Percentiles rank a stretch among this genome's conserved stretches.
Evolutionary conservation across 2,888 invertebrate species (phyloP).

Genomic region (Acrobasis suavella): DNA sequence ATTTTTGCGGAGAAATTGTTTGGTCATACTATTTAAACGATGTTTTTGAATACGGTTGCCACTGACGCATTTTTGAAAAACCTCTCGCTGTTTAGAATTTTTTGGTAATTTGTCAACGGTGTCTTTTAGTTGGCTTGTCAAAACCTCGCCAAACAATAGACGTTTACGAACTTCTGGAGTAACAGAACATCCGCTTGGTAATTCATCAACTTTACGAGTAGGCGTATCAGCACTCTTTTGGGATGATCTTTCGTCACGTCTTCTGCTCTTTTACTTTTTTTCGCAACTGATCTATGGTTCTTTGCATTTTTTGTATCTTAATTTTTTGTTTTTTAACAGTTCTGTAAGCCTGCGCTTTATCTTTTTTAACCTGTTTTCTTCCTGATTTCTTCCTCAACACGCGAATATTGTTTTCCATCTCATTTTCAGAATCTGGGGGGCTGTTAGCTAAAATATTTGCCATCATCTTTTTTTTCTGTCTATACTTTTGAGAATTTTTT

Average conservation of each 20-base stretch:
- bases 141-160: constrained; percentile 23
- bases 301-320: too few relatives aligned
- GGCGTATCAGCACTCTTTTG: constrained; percentile 19
- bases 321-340: too few relatives aligned
- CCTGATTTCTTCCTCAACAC: too few relatives aligned
- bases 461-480: constrained; percentile 20
- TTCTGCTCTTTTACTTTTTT: too few relatives aligned
- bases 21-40: constrained; percentile 18
- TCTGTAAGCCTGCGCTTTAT: too few relatives aligned
- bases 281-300: too few relatives aligned
- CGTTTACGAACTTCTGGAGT: constrained; percentile 25
- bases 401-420: too few relatives aligned
- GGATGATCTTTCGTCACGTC: constrained; percentile 17
- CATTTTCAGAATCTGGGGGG: too few relatives aligned
- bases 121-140: constrained; percentile 22
- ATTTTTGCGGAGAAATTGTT: constrained; percentile 22
- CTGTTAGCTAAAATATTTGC: too few relatives aligned
- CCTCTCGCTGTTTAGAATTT: constrained; percentile 12
- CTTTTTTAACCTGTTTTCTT: too few relatives aligned
- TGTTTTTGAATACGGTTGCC: constrained; percentile 18
- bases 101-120: constrained; percentile 16
- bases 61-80: constrained; percentile 19
- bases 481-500: constrained; percentile 21
- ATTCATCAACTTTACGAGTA: constrained; percentile 22
- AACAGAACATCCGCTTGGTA: constrained; percentile 23